phyloP scores from a whole-genome alignment of 2,113 vertebrate genomes.

The Xenopus borealis region DNA sequence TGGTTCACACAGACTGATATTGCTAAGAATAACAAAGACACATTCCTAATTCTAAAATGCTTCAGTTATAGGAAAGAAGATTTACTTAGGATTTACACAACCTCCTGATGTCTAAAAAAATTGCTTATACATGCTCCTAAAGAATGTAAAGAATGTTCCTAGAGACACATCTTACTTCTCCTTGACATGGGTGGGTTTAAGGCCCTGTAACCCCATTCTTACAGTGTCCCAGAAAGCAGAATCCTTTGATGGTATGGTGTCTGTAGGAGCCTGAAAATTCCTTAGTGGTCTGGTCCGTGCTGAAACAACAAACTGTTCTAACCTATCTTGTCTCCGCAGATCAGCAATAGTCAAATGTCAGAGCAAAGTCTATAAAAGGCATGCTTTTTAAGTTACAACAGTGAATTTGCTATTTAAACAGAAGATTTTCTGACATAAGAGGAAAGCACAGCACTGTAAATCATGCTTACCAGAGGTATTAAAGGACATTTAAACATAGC shows the following conservation, averaged over 20 bases:
- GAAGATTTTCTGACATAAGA: slow-evolving; percentile 5
- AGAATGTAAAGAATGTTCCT: slow-evolving; percentile 40
- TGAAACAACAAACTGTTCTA: slow-evolving; percentile 44
- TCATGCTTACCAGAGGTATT: background rate
- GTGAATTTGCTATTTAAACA: slow-evolving; percentile 4
- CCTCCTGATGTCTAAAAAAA: slow-evolving; percentile 30
- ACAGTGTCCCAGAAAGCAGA: slow-evolving; percentile 40
- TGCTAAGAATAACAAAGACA: slow-evolving; percentile 38
- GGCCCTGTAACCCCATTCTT: slow-evolving; percentile 16
- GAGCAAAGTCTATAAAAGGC: slow-evolving; percentile 9
- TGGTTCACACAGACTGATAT: slow-evolving; percentile 35
- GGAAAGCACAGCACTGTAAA: background rate
- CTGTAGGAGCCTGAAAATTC: slow-evolving; percentile 35
- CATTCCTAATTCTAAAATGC: slow-evolving; percentile 45
- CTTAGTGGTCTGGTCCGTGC: slow-evolving; percentile 35
- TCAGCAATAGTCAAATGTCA: slow-evolving; percentile 11
- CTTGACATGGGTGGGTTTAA: slow-evolving; percentile 28
- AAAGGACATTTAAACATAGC: no score
- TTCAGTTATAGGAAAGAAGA: slow-evolving; percentile 40
- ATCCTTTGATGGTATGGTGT: slow-evolving; percentile 43
- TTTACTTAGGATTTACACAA: slow-evolving; percentile 44
- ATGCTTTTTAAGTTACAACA: background rate
- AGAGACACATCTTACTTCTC: slow-evolving; percentile 36
- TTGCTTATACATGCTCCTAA: slow-evolving; percentile 40
- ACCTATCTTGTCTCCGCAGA: slow-evolving; percentile 41